phyloP scores from a whole-genome alignment of 2,113 vertebrate genomes.

The Piaya cayana region DNA sequence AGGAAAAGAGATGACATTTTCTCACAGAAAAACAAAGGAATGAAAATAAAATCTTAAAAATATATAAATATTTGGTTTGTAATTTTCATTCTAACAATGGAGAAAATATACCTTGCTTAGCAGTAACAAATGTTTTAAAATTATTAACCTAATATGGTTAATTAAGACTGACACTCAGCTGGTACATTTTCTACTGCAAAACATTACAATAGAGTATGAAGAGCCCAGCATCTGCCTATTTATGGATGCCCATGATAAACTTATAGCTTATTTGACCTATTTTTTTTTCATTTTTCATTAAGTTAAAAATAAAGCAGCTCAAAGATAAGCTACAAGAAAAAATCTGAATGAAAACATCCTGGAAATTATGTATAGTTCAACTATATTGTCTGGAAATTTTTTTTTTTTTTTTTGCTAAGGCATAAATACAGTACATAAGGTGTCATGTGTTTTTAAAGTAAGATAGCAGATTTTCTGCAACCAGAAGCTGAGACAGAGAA shows the following conservation, averaged over 20 bases:
- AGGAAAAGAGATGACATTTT: background rate
- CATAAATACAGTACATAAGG: background rate
- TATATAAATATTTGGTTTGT: background rate
- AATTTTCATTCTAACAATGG: background rate
- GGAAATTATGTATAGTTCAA: background rate
- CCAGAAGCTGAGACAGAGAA: background rate
- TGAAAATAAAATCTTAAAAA: background rate
- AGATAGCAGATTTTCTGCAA: background rate
- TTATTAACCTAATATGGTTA: background rate
- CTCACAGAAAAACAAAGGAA: background rate
- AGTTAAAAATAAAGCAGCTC: background rate
- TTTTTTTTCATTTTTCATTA: background rate
- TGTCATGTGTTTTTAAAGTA: background rate
- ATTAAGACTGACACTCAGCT: background rate
- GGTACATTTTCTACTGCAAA: background rate
- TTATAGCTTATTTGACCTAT: background rate
- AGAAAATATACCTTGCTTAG: background rate
- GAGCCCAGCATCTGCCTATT: background rate
- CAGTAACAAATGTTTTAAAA: background rate
- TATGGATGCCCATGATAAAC: background rate
- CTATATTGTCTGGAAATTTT: background rate
- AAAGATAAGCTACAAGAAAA: background rate
- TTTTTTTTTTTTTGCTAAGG: background rate
- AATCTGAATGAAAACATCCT: background rate
- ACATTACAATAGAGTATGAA: background rate